Evolutionary conservation across 2,888 invertebrate genomes (phyloP), one percentile per base, ranked within the genome.

Genomic region (Entomobrya proxima): DNA sequence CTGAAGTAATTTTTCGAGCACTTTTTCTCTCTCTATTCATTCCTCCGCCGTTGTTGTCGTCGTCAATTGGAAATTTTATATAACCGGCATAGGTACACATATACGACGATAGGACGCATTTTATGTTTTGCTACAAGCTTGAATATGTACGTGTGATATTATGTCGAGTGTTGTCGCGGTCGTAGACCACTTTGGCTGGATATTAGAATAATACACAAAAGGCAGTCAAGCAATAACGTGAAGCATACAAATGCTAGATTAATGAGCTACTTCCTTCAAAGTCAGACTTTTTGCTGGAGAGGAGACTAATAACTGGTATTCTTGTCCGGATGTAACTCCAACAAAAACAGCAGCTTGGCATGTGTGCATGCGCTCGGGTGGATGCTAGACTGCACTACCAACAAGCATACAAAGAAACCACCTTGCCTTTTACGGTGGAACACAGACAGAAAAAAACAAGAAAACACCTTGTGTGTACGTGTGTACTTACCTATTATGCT

Each of bases 181-280:
- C n/a, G n/a, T n/a, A n/a, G n/a, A n/a, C n/a, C n/a, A n/a, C n/a
- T n/a, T n/a, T n/a, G n/a, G 7, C 55, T 64, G 13, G 47, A 72
- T 50, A 72, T 72, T 50, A 50, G 40, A 69, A 69, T 69, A 69
- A 44, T 69, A 69, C 64, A 67, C 69, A 44, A 72, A n/a, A 72
- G 30, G 47, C 72, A 72, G n/a, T 50, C 72, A 47, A n/a, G 72
- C 72, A 72, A 72, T 72, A 79, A 78, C 79, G 58, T 82, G 82
- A 83, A 64, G 78, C 86, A 79, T 86, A 86, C 74, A 82, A 82
- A 86, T 83, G 86, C 78, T 83, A 86, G 86, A 86, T 86, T 86
- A 86, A 86, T 86, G 86, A 86, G 82, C 78, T 74, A 86, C 86
- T 86, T 86, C 86, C 86, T 86, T 78, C 82, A 74, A 83, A 86